These are phyloP conservation scores for Teleogryllus oceanicus DNA, from an alignment of 2,888 invertebrate species.

Conservation along the genomic window DNA sequence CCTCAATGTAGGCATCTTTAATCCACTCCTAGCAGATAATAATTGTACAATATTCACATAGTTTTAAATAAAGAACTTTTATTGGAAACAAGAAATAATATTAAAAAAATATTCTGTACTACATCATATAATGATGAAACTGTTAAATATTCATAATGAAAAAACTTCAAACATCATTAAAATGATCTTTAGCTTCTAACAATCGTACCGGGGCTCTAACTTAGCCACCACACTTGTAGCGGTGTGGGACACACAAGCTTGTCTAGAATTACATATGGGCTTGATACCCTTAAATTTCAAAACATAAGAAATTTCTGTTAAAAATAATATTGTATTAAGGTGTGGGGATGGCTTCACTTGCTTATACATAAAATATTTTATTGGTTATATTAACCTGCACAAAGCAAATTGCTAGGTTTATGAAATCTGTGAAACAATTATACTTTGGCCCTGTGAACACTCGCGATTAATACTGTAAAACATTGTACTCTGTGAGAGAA, in stretches of 20 bases:
- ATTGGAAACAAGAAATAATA: slow-evolving; percentile 18
- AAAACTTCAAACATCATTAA: slow-evolving; percentile 9
- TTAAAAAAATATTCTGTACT: background rate
- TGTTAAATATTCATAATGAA: slow-evolving; percentile 18
- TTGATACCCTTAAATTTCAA: slow-evolving; percentile 11
- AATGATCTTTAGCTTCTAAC: slow-evolving; percentile 11
- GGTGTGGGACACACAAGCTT: slow-evolving; percentile 18
- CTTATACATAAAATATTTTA: background rate
- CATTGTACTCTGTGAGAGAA: background rate
- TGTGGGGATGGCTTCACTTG: slow-evolving; percentile 18
- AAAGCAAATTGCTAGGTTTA: slow-evolving; percentile 5
- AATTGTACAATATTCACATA: slow-evolving; percentile 18
- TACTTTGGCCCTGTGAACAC: slow-evolving; percentile 10
- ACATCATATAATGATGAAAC: slow-evolving; percentile 18
- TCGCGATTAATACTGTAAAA: background rate
- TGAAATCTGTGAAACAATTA: slow-evolving; percentile 1
- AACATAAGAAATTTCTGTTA: background rate
- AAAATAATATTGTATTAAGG: slow-evolving; percentile 9
- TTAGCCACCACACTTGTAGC: slow-evolving; percentile 9
- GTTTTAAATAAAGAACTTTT: slow-evolving; percentile 7
- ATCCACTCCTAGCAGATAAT: background rate
- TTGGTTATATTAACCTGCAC: background rate
- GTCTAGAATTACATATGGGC: background rate
- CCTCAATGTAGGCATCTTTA: too few relatives aligned
- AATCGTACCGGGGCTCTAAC: slow-evolving; percentile 3